Base-by-base conservation (phyloP, 2,888 invertebrate species). In the Drosophila paracracens region DNA sequence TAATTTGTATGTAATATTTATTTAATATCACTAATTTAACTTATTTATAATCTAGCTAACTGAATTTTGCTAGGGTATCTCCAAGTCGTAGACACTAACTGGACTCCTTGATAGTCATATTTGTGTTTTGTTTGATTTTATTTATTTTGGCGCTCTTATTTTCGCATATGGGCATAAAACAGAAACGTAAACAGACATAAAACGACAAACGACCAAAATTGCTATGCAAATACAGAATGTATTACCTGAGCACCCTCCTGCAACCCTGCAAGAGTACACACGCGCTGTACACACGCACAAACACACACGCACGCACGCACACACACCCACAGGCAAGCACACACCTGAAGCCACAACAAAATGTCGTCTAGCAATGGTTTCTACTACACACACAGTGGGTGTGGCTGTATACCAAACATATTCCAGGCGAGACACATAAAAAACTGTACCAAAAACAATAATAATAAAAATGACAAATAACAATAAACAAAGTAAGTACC, bases 91-190 rank as follows among this genome's bases (percentile, higher is more conserved):
- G 16, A 11, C 6, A 1, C 25, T n/a, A 1, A 2, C 13, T 4
- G 11, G 13, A 7, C 4, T 16, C 8, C 21, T 36, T 59, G 5
- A n/a, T 5, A 21, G 31, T 21, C 25, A 25, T 60, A 29, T 29
- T 64, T 48, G 43, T 54, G 51, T 68, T 66, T 51, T 85, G 80
- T 83, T 79, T 76, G 83, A 82, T 79, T 76, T 74, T 84, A 80
- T 25, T 81, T 79, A 68, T 81, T 80, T 72, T 48, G 73, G 35
- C 68, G 81, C 76, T 88, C 82, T 82, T 86, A 77, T 86, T 86
- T 89, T 89, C 88, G 88, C 87, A 75, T 82, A 87, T 82, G 82
- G 82, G 73, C 88, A 88, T 88, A 87, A 87, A 87, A 87, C 82
- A 87, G 73, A 87, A 89, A 87, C 75, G 75, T 80, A 81, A 87